Conservation (phyloP, 2,113 vertebrate genomes). For the Crypturellus undulatus region DNA sequence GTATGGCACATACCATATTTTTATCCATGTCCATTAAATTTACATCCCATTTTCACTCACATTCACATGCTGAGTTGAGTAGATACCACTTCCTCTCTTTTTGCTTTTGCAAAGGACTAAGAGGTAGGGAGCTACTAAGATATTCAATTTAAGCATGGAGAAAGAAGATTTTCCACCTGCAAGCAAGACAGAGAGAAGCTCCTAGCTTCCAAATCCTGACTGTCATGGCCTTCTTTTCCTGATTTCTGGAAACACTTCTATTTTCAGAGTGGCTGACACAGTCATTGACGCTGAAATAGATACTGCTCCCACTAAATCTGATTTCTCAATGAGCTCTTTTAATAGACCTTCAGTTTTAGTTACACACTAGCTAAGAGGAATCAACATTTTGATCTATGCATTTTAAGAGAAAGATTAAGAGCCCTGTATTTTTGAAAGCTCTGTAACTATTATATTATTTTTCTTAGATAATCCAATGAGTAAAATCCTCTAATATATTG, state of each 20-base stretch:
- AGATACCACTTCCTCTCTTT: not conserved
- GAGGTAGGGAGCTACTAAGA: not conserved
- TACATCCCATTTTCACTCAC: not conserved
- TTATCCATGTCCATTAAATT: not conserved
- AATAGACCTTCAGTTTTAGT: slow-evolving; percentile 11
- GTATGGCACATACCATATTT: not conserved
- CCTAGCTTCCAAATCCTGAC: not conserved
- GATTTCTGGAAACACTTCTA: fast-evolving
- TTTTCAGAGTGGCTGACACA: not conserved
- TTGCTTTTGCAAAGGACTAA: not conserved
- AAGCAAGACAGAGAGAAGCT: not conserved
- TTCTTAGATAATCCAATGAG: not conserved
- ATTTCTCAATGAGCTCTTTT: not conserved
- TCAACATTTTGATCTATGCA: not conserved
- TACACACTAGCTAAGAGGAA: not conserved
- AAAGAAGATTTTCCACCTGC: not conserved
- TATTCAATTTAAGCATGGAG: not conserved
- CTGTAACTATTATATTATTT: not conserved
- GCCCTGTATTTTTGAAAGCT: not conserved
- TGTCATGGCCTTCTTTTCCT: not conserved
- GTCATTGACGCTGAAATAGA: not conserved
- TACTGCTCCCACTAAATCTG: not conserved
- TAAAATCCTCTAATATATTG: not conserved
- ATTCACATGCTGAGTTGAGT: not conserved
- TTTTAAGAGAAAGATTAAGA: not conserved